Evolutionary conservation across 2,113 vertebrate genomes (phyloP).

Genomic region (Malurus cyaneus): DNA sequence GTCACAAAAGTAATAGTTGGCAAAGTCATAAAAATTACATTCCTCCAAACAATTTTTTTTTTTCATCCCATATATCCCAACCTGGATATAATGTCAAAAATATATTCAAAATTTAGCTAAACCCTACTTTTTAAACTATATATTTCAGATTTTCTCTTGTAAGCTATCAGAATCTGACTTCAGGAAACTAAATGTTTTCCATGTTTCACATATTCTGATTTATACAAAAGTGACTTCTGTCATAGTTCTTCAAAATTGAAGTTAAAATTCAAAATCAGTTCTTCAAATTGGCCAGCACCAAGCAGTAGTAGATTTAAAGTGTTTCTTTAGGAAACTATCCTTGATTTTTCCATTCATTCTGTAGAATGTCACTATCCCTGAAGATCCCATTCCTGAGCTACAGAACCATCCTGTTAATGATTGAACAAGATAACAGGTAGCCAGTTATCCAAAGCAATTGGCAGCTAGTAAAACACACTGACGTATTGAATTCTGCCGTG

Average conservation of each 20-base stretch:
- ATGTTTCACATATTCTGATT: neutral
- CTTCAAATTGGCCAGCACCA: neutral
- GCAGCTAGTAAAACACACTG: neutral
- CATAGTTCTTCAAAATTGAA: neutral
- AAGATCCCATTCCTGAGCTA: slow-evolving; percentile 21
- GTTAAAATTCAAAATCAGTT: neutral
- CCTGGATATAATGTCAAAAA: neutral
- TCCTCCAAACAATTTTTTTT: neutral
- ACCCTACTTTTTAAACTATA: neutral
- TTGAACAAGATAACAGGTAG: neutral
- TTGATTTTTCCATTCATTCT: neutral
- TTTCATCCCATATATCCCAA: neutral
- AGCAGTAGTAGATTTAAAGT: slow-evolving; percentile 34
- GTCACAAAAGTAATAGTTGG: neutral
- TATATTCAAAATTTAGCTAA: neutral
- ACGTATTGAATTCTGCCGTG: neutral
- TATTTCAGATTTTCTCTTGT: neutral
- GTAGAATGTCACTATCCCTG: neutral
- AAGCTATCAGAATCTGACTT: neutral
- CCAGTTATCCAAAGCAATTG: neutral
- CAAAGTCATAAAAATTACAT: neutral
- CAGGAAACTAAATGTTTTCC: neutral
- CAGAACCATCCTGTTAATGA: neutral
- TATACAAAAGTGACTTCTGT: neutral
- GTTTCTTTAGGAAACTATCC: neutral